Conservation (phyloP, 2,797 vertebrate genomes). For the Benthosema pterotum region DNA sequence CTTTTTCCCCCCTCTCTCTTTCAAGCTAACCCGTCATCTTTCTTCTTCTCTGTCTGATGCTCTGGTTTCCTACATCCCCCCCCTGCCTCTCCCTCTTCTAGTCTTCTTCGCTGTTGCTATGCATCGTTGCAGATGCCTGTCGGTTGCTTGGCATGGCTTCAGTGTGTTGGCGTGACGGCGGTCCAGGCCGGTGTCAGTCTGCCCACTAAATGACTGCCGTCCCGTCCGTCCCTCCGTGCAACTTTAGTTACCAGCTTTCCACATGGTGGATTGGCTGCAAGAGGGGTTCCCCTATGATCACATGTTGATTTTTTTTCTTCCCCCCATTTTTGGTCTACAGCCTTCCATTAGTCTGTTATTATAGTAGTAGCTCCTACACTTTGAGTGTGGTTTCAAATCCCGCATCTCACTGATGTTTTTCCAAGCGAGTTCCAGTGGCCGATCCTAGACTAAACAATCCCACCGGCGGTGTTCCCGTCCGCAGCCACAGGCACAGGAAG, state of each 20-base stretch:
- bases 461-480: neutral
- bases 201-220: constrained; percentile 29
- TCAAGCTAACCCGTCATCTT: constrained; percentile 11
- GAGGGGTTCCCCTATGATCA: neutral
- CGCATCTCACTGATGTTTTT: neutral
- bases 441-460: constrained; percentile 14
- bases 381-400: constrained; percentile 25
- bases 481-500: constrained; percentile 18
- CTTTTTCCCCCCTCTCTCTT: constrained; percentile 19
- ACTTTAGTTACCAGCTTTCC: constrained; percentile 42
- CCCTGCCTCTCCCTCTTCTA: constrained; percentile 2
- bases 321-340: neutral
- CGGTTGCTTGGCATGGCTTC: constrained; percentile 18
- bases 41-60: neutral
- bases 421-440: neutral
- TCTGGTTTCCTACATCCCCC: neutral
- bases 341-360: constrained; percentile 37
- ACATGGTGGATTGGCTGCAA: constrained; percentile 25
- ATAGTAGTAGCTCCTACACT: constrained; percentile 7
- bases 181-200: constrained; percentile 17
- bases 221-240: constrained; percentile 1
- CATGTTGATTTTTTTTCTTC: constrained; percentile 22
- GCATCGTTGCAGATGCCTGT: constrained; percentile 18
- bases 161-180: constrained; percentile 21
- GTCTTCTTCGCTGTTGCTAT: constrained; percentile 29